These are phyloP conservation scores for Sebastes reedi DNA, from an alignment of 2,797 vertebrate genomes.

Conservation along the genomic window DNA sequence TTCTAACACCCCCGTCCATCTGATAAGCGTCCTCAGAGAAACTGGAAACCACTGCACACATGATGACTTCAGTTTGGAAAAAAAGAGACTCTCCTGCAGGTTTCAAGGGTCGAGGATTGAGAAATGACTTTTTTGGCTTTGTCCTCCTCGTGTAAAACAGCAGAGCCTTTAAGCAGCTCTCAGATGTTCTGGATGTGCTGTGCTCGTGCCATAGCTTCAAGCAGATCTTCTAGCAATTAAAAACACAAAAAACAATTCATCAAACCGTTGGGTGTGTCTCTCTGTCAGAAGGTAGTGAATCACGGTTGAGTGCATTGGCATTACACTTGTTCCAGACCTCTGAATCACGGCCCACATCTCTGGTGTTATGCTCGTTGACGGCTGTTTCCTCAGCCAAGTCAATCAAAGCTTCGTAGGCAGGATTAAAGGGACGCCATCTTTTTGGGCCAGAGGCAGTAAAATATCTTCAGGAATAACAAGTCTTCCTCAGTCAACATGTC, in stretches of 20 bases:
- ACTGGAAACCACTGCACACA: constrained; percentile 19
- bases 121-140: constrained; percentile 13
- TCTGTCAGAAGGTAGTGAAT: not conserved
- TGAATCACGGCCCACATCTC: not conserved
- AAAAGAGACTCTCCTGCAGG: not conserved
- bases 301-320: not conserved
- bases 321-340: not conserved
- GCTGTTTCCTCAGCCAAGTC: no score
- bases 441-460: not conserved
- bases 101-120: not conserved
- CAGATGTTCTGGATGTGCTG: constrained; percentile 24
- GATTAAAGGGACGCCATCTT: not conserved
- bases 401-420: not conserved
- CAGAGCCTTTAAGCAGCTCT: not conserved
- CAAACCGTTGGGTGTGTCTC: not conserved
- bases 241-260: not conserved
- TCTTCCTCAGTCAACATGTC: not conserved
- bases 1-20: not conserved
- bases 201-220: constrained; percentile 51
- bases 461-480: not conserved
- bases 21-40: not conserved
- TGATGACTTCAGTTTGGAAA: not conserved
- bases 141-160: not conserved
- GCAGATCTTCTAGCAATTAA: constrained; percentile 14
- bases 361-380: not conserved